These are phyloP conservation scores for Streptopelia turtur DNA, from an alignment of 2,797 vertebrate species.

Conservation along the genomic window DNA sequence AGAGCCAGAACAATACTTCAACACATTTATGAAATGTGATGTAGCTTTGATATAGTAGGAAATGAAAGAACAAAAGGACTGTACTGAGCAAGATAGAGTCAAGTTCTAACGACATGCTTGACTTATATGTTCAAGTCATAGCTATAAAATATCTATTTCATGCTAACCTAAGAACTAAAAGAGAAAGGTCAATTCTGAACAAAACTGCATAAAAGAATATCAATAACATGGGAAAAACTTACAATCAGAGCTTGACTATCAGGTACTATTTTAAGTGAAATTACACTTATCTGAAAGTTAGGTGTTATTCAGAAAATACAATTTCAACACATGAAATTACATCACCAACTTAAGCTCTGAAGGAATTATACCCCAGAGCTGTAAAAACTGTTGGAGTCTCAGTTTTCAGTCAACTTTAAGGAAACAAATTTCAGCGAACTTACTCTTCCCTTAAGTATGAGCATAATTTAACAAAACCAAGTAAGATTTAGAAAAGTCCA, in stretches of 20 bases:
- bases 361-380: neutral
- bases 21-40: neutral
- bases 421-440: neutral
- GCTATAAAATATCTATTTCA: neutral
- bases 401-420: neutral
- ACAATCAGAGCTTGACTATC: neutral
- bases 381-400: neutral
- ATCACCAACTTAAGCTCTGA: neutral
- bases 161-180: neutral
- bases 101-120: neutral
- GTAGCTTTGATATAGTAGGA: neutral
- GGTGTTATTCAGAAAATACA: neutral
- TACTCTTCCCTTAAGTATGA: neutral
- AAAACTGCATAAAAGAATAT: neutral
- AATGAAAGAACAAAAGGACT: neutral
- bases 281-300: neutral
- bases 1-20: neutral
- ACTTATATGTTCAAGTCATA: neutral
- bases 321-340: neutral
- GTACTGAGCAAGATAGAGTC: neutral
- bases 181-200: neutral
- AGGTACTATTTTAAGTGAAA: neutral
- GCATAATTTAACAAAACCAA: neutral
- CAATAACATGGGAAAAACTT: neutral
- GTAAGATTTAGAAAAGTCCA: neutral